phyloP scores from a whole-genome alignment of 2,113 vertebrate genomes.

The Dolichotis patagonum region DNA sequence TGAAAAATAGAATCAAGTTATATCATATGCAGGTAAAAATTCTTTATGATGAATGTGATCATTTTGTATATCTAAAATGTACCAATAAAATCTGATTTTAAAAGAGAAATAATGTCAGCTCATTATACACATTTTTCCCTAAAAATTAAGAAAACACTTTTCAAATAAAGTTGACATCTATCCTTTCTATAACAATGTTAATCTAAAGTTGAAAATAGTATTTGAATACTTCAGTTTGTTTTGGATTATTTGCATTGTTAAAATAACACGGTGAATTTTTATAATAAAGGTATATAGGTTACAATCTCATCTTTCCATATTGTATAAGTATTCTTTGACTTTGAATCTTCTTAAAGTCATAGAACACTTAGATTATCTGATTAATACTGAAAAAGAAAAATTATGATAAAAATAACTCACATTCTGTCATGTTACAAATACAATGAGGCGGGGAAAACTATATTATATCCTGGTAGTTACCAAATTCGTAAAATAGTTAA shows the following conservation, averaged over 20 bases:
- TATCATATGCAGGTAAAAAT: too few relatives aligned
- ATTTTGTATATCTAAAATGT: too few relatives aligned
- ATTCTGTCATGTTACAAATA: conserved; percentile 36
- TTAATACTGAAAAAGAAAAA: conserved; percentile 10
- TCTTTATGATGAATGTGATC: too few relatives aligned
- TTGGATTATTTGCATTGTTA: background rate
- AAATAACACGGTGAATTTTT: background rate
- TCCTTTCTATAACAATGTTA: background rate
- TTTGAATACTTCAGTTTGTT: background rate
- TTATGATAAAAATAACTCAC: background rate
- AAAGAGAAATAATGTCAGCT: background rate
- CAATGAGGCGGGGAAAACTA: background rate
- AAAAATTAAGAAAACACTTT: background rate
- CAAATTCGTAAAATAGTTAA: conserved; percentile 14
- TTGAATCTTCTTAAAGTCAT: background rate
- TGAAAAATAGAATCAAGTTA: too few relatives aligned
- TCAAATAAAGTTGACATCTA: background rate
- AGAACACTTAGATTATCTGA: background rate
- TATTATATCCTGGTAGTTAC: conserved; percentile 53
- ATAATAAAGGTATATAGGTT: background rate
- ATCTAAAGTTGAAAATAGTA: background rate
- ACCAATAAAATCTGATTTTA: too few relatives aligned
- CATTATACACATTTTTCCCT: background rate
- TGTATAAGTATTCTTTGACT: conserved; percentile 9
- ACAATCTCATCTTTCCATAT: conserved; percentile 6